A percentile compares a stretch with the other conserved stretches of the same genome.
Evolutionary conservation across 2,113 vertebrate species (phyloP).

Genomic region (Anarhynchus alexandrinus): DNA sequence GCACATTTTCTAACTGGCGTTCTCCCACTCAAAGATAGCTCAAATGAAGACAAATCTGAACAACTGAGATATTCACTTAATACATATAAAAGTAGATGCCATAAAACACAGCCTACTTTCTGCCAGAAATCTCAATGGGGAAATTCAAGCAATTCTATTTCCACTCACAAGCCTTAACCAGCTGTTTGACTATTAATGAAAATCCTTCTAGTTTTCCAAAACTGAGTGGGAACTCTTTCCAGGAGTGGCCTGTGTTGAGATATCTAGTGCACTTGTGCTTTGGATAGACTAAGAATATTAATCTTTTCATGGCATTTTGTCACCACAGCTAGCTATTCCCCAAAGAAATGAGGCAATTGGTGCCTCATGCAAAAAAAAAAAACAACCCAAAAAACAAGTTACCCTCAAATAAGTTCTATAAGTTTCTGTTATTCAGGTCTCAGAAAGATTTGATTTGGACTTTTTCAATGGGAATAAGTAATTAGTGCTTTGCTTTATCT

Average conservation of each 20-base stretch:
- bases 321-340: background rate
- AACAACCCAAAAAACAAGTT: background rate
- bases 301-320: conserved; percentile 21
- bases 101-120: background rate
- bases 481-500: conserved; percentile 34
- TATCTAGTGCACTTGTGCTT: background rate
- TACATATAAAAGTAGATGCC: background rate
- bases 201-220: conserved; percentile 20
- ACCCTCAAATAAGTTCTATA: background rate
- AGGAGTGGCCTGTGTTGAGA: conserved; percentile 7
- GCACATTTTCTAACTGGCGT: background rate
- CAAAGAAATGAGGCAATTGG: background rate
- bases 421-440: background rate
- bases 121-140: background rate
- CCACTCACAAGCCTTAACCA: background rate
- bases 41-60: background rate
- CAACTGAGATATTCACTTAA: background rate
- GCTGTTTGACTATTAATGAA: conserved; percentile 14
- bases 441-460: background rate
- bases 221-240: conserved; percentile 3
- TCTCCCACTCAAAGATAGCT: background rate
- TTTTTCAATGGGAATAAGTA: background rate
- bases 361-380: background rate
- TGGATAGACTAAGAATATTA: background rate
- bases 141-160: background rate